Percentiles rank a stretch among this genome's conserved stretches.
Evolutionary conservation across 2,888 invertebrate species (phyloP).

Genomic region (Amiota minor): DNA sequence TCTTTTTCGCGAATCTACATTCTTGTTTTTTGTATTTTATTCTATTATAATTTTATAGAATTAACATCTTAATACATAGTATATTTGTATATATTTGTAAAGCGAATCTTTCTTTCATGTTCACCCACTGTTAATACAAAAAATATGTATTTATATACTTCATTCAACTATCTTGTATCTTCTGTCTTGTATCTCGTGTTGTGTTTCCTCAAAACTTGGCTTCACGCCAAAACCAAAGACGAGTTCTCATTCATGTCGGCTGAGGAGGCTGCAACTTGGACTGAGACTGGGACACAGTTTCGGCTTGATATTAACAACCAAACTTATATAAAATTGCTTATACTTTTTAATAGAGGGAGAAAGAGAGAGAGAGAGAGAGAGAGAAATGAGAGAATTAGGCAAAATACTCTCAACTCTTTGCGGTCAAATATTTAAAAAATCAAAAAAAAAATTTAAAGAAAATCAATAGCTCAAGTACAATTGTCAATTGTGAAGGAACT

Average conservation of each 20-base stretch:
- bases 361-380: neutral
- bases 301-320: neutral
- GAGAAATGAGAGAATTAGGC: neutral
- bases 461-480: constrained; percentile 19
- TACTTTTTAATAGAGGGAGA: neutral
- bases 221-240: neutral
- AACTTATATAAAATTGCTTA: neutral
- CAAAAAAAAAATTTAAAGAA: neutral
- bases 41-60: too few relatives aligned
- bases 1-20: neutral
- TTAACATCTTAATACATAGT: too few relatives aligned
- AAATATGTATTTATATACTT: neutral
- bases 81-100: too few relatives aligned
- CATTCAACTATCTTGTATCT: neutral
- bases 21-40: neutral
- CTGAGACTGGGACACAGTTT: neutral
- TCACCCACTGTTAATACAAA: neutral
- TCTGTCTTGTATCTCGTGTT: neutral
- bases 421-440: constrained; percentile 23
- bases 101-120: too few relatives aligned
- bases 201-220: too few relatives aligned
- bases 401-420: neutral
- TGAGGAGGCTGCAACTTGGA: too few relatives aligned
- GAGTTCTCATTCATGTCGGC: neutral
- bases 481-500: too few relatives aligned